phyloP scores from a whole-genome alignment of 2,113 vertebrate species.

The Tichodroma muraria region DNA sequence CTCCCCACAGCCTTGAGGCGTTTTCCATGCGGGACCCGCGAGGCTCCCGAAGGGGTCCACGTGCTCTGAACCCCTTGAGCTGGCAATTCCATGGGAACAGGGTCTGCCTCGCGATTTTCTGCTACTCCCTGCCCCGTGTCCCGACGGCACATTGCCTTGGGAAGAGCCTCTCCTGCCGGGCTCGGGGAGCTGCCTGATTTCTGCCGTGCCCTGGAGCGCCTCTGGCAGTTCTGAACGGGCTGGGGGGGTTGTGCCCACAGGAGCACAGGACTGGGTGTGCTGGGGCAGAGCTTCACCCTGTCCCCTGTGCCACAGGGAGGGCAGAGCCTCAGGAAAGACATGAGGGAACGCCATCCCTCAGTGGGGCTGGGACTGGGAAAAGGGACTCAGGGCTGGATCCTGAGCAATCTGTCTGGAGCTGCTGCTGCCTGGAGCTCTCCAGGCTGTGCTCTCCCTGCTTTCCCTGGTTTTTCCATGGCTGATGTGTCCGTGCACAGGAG shows the following conservation, averaged over 20 bases:
- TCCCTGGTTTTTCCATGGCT: background rate
- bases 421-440: background rate
- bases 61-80: background rate
- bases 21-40: background rate
- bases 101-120: background rate
- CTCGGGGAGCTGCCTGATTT: no score
- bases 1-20: background rate
- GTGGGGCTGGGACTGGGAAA: background rate
- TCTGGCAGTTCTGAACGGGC: background rate
- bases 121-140: background rate
- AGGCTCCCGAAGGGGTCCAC: background rate
- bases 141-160: background rate
- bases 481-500: background rate
- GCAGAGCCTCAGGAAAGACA: background rate
- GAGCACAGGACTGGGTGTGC: fast-evolving
- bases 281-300: background rate
- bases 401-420: fast-evolving
- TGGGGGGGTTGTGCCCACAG: background rate
- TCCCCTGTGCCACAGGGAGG: background rate
- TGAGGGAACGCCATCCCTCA: background rate
- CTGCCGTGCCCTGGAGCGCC: background rate
- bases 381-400: background rate
- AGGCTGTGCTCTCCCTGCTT: background rate
- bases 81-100: background rate
- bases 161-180: background rate